Percentiles rank a stretch among this genome's conserved stretches.
Evolutionary conservation across 2,113 vertebrate genomes (phyloP).

Genomic region (Chelonoidis abingdonii): DNA sequence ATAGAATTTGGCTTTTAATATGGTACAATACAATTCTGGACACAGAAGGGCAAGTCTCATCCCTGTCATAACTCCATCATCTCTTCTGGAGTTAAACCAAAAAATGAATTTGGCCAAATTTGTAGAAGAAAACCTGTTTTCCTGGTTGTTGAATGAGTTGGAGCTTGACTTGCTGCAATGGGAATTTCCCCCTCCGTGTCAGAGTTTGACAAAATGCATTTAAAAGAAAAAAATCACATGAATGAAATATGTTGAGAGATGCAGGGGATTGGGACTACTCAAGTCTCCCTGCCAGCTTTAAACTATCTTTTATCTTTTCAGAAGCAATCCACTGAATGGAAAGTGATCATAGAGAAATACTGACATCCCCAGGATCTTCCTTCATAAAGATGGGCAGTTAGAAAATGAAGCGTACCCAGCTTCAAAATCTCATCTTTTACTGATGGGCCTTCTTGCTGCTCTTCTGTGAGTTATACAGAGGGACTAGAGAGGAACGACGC

Average conservation of each 20-base stretch:
- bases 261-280: slow-evolving; percentile 8
- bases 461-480: background rate
- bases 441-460: slow-evolving; percentile 16
- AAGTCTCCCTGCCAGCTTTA: background rate
- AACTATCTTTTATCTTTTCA: slow-evolving; percentile 40
- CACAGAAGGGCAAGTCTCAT: background rate
- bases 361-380: slow-evolving; percentile 54
- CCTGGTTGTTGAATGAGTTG: background rate
- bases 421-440: background rate
- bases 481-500: background rate
- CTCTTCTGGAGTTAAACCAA: background rate
- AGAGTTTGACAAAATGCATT: slow-evolving; percentile 12
- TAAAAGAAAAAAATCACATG: slow-evolving; percentile 24
- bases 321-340: slow-evolving; percentile 27
- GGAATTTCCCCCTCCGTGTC: background rate
- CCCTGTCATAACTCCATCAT: too few relatives aligned
- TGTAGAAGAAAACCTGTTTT: background rate
- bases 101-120: background rate
- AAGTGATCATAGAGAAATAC: slow-evolving; percentile 54
- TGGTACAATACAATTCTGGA: background rate
- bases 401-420: background rate
- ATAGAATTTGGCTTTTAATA: background rate
- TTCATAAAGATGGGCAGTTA: slow-evolving; percentile 25
- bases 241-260: slow-evolving; percentile 36
- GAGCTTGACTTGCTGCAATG: background rate